Percentiles rank a stretch among this genome's conserved stretches.
Conservation (phyloP, 2,888 invertebrate genomes). For the Orthonevra nobilis region DNA sequence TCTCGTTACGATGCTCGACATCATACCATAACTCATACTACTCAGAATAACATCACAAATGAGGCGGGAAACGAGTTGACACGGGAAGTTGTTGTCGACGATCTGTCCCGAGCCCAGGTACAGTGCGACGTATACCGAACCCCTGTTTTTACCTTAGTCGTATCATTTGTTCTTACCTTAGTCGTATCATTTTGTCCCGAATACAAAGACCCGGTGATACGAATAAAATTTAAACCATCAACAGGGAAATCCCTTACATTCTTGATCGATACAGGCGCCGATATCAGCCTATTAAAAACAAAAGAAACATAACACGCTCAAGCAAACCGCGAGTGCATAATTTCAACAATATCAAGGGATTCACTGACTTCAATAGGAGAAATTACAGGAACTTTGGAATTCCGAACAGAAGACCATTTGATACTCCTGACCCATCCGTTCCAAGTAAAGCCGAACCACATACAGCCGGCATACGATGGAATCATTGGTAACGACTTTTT, state of each 20-base stretch:
- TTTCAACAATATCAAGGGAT: neutral
- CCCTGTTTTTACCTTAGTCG: neutral
- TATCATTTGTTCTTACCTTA: too few species aligned
- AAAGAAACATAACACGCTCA: too few species aligned
- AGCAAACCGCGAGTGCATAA: neutral
- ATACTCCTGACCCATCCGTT: conserved; percentile 5
- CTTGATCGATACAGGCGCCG: too few species aligned
- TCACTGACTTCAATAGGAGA: neutral
- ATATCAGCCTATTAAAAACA: too few species aligned
- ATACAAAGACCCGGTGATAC: conserved; percentile 1
- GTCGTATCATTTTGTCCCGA: neutral
- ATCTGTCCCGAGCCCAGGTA: neutral
- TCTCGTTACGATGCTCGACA: neutral
- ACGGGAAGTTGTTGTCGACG: neutral
- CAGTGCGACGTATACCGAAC: neutral
- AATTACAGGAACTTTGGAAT: conserved; percentile 1
- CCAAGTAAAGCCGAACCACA: neutral
- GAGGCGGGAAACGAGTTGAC: too few species aligned
- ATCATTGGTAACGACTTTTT: conserved; percentile 2
- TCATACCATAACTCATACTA: neutral
- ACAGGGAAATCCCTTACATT: too few species aligned
- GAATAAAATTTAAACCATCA: conserved; percentile 1
- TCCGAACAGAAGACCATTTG: neutral
- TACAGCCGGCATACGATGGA: conserved; percentile 7
- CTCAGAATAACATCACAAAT: too few species aligned